Percentiles rank a stretch among this genome's conserved stretches.
phyloP scores from a whole-genome alignment of 2,113 vertebrate species.

The Canis aureus region DNA sequence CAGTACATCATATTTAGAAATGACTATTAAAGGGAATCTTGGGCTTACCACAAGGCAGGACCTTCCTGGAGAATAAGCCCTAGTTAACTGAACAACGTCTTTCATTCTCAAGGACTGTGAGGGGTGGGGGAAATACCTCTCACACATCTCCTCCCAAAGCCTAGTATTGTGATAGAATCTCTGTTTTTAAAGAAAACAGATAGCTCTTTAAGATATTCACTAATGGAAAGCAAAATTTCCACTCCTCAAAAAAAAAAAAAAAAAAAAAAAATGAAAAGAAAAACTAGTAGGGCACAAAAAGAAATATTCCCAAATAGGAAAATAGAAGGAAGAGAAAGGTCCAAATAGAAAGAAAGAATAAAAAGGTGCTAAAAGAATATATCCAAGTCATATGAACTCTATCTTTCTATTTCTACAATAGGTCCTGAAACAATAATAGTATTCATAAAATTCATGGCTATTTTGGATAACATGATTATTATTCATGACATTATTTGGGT shows the following conservation, averaged over 20 bases:
- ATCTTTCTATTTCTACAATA: neutral
- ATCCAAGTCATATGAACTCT: neutral
- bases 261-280: neutral
- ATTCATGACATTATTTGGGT: neutral
- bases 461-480: neutral
- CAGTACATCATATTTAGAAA: neutral
- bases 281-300: neutral
- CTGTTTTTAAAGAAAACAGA: neutral
- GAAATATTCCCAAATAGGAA: neutral
- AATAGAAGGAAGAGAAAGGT: neutral
- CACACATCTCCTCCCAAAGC: neutral
- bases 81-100: neutral
- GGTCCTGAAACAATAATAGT: neutral
- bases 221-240: conserved; percentile 32
- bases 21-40: neutral
- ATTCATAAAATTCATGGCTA: neutral
- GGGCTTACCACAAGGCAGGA: neutral
- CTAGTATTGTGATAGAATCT: neutral
- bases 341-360: neutral
- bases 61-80: neutral
- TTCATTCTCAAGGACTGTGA: neutral
- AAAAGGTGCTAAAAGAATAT: neutral
- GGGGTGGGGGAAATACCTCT: rapidly evolving
- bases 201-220: neutral
- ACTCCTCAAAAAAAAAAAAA: neutral